A percentile compares a stretch with the other conserved stretches of the same genome.
Conservation (phyloP, 1,140 invertebrate genomes). For the Berghia stephanieae region DNA sequence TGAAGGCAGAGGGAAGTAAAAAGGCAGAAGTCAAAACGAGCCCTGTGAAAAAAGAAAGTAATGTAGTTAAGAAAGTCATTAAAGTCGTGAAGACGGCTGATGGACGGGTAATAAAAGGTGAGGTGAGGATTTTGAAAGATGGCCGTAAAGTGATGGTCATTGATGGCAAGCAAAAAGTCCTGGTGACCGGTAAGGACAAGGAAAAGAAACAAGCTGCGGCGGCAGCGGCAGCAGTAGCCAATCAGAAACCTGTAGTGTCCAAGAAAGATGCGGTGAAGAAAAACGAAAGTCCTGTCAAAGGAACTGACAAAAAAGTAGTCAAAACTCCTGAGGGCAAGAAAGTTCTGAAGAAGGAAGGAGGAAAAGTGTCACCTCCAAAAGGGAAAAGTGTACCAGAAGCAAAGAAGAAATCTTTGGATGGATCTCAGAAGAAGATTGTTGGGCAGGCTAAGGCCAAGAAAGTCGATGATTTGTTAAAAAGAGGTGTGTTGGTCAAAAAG, state of each 20-base stretch:
- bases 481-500: conserved; percentile 23
- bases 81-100: too few relatives aligned
- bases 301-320: neutral
- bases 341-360: too few relatives aligned
- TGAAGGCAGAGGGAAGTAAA: conserved; percentile 14
- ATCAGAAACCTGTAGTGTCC: neutral
- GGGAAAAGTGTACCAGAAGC: neutral
- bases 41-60: neutral
- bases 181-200: conserved; percentile 4
- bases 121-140: neutral
- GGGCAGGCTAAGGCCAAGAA: too few relatives aligned
- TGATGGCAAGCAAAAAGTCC: neutral
- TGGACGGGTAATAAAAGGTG: conserved; percentile 10
- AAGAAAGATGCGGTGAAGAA: neutral
- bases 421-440: neutral
- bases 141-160: neutral
- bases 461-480: conserved; percentile 23
- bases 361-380: too few relatives aligned
- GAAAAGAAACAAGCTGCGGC: neutral
- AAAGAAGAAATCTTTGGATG: neutral
- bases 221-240: neutral
- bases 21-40: neutral
- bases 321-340: neutral
- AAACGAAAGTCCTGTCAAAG: neutral
- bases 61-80: too few relatives aligned